Evolutionary conservation across 2,113 vertebrate genomes (phyloP).

Genomic region (Balaenoptera acutorostrata): DNA sequence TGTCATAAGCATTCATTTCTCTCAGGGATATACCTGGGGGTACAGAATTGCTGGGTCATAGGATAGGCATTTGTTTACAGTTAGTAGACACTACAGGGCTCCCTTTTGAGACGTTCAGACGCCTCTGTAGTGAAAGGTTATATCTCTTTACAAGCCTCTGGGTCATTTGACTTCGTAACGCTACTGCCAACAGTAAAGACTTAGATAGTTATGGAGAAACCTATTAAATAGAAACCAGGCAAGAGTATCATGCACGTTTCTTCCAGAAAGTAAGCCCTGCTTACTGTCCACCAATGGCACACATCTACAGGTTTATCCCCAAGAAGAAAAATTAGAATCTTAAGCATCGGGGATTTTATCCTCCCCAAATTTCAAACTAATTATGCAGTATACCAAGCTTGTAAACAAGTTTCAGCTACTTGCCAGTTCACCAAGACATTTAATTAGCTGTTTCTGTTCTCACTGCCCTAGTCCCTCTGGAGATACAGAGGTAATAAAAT

Average conservation of each 20-base stretch:
- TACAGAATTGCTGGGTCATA: neutral
- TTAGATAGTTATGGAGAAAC: neutral
- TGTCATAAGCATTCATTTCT: neutral
- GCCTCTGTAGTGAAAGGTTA: neutral
- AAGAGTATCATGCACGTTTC: neutral
- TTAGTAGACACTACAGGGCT: neutral
- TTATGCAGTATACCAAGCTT: conserved; percentile 30
- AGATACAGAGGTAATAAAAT: conserved; percentile 50
- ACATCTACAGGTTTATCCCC: neutral
- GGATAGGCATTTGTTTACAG: neutral
- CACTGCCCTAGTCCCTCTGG: conserved; percentile 17
- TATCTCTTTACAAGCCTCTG: neutral
- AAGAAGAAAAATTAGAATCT: conserved; percentile 24
- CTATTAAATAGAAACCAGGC: neutral
- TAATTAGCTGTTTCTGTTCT: conserved; percentile 60
- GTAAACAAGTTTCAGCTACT: conserved; percentile 52
- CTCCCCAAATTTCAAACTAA: conserved; percentile 34
- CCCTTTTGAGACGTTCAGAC: neutral
- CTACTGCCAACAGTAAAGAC: neutral
- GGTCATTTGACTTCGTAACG: neutral
- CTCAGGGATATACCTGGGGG: neutral
- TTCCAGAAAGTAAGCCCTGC: neutral
- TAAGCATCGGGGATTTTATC: neutral
- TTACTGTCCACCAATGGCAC: conserved; percentile 15
- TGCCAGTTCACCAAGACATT: conserved; percentile 42